phyloP scores from a whole-genome alignment of 2,888 invertebrate species.

The Sinelater perroti region DNA sequence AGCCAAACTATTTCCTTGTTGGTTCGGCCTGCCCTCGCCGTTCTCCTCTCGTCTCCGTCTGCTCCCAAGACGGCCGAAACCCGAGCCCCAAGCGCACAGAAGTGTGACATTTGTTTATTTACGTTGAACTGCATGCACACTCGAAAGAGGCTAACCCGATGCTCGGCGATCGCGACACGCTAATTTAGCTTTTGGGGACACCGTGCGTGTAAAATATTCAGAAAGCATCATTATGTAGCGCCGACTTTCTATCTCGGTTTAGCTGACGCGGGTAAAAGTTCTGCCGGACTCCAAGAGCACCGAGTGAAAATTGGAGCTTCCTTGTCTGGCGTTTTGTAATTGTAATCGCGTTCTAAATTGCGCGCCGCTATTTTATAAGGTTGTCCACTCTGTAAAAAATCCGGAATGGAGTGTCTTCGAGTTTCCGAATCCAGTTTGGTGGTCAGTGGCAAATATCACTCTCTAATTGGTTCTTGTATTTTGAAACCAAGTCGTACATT shows the following conservation, averaged over 20 bases:
- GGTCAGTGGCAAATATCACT: too few relatives aligned
- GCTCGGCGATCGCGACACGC: conserved; percentile 28
- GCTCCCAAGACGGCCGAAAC: not conserved
- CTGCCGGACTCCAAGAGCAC: conserved; percentile 2
- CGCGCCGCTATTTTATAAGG: conserved; percentile 4
- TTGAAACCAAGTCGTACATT: too few relatives aligned
- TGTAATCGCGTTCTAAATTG: conserved; percentile 6
- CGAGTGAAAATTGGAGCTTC: conserved; percentile 7
- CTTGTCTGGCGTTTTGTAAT: conserved; percentile 8
- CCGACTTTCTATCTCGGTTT: conserved; percentile 16
- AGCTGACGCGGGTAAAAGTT: conserved; percentile 13
- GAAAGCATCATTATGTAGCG: conserved; percentile 19
- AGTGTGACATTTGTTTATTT: conserved; percentile 15
- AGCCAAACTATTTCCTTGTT: conserved; percentile 16
- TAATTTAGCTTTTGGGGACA: conserved; percentile 34
- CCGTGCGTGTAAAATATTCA: conserved; percentile 23
- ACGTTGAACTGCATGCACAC: conserved; percentile 7
- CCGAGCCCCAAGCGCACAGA: conserved; percentile 12
- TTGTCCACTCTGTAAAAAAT: too few relatives aligned
- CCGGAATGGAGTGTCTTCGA: too few relatives aligned
- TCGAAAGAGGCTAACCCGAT: conserved; percentile 16
- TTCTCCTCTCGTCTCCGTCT: conserved; percentile 5
- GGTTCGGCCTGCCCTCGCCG: not conserved
- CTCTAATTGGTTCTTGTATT: too few relatives aligned
- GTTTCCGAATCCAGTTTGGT: too few relatives aligned